phyloP scores from a whole-genome alignment of 2,888 invertebrate genomes.

The Aleiodes alternator region DNA sequence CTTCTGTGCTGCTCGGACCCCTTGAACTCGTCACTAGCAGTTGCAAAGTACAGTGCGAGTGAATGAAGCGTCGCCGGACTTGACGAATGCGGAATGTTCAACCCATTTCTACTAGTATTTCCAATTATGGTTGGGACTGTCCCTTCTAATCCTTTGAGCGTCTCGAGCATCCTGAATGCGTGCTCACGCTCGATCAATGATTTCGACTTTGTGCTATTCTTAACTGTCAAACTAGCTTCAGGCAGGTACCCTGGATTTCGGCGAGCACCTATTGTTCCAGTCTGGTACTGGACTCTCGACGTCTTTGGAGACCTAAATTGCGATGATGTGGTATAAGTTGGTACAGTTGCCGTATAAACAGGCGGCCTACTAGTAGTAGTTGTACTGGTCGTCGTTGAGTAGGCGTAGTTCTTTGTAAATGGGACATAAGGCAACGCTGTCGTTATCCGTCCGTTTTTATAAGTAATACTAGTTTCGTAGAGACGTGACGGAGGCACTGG shows the following conservation, averaged over 20 bases:
- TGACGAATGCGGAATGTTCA: slow-evolving; percentile 84
- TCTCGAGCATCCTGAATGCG: slow-evolving; percentile 83
- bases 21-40: slow-evolving; percentile 78
- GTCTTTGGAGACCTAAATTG: slow-evolving; percentile 47
- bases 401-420: slow-evolving; percentile 70
- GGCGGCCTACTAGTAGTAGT: slow-evolving; percentile 60
- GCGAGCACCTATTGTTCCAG: slow-evolving; percentile 51
- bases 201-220: slow-evolving; percentile 31
- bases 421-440: slow-evolving; percentile 71
- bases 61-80: slow-evolving; percentile 88
- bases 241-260: slow-evolving; percentile 63
- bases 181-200: slow-evolving; percentile 79
- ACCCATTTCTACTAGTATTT: slow-evolving; percentile 77
- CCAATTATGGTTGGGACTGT: slow-evolving; percentile 70
- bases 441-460: slow-evolving; percentile 68
- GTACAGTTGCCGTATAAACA: slow-evolving; percentile 67
- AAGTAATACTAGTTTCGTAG: slow-evolving; percentile 68
- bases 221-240: slow-evolving; percentile 54
- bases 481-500: slow-evolving; percentile 54
- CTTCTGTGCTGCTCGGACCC: slow-evolving; percentile 69
- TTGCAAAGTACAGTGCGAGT: slow-evolving; percentile 87
- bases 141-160: slow-evolving; percentile 80
- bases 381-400: slow-evolving; percentile 56
- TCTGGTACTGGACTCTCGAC: slow-evolving; percentile 50
- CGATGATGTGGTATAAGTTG: slow-evolving; percentile 60